Base-by-base conservation (phyloP, 2,888 invertebrate species). In the Incurvaria masculella region DNA sequence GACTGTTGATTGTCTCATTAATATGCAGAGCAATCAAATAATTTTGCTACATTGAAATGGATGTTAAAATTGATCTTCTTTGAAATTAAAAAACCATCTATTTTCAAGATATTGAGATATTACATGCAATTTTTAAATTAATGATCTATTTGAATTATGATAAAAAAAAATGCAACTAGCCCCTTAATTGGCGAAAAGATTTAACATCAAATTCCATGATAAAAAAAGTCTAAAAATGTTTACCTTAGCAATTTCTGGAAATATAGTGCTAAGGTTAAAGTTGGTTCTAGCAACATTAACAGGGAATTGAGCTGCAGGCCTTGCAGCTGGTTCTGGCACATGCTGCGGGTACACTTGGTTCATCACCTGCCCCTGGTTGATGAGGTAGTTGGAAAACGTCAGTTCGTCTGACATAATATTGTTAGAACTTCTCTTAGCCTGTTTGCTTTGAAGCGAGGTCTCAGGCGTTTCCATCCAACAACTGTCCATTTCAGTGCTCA, bases 211-310 rank as follows among this genome's bases (percentile, higher is more conserved):
- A n/a, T n/a, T n/a, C n/a, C n/a, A n/a, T n/a, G n/a, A n/a, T n/a
- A n/a, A n/a, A n/a, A n/a, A n/a, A n/a, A n/a, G n/a, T n/a, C n/a
- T n/a, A n/a, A 21, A 43, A 20, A 23, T 27, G 44, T 61, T 71
- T 57, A 79, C 79, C 79, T 79, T 79, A 46, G 89, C 89, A 56
- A 91, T 91, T 76, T 91, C 91, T 2, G 91, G 91, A 65, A 91
- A 91, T 59, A 91, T 89, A 1, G 91, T 87, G 59, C 89, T 89
- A 40, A 91, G 73, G 68, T 91, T 91, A 62, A 91, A 91, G 65
- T 91, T 91, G 1, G 90, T 87, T 27, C 86, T 66, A 47, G 81
- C 80, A 4, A 78, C 81, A 33, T 81, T 80, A 11, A 58, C 62
- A 19, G 61, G 42, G 42, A 8, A 33, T 4, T 33, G 8, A n/a